phyloP scores from a whole-genome alignment of 2,113 vertebrate species.

The Sapayoa aenigma region DNA sequence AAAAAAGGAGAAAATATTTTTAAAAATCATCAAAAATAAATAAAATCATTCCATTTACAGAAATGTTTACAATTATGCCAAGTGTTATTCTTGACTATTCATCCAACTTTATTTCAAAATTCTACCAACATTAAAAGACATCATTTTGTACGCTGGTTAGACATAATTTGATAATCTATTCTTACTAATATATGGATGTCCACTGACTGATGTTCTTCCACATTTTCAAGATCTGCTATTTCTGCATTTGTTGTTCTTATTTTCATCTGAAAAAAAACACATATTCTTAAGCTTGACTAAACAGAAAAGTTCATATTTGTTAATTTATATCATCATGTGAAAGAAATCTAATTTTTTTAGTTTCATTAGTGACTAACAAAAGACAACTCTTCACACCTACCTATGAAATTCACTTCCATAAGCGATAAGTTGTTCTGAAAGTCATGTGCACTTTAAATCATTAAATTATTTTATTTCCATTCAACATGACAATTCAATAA shows the following conservation, averaged over 20 bases:
- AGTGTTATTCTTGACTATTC: not conserved
- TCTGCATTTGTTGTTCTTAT: conserved; percentile 76
- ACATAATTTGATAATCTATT: not conserved
- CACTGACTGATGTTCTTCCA: conserved; percentile 87
- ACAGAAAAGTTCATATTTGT: not conserved
- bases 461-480: not conserved
- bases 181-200: conserved; percentile 86
- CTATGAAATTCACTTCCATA: not conserved
- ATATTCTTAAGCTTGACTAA: not conserved
- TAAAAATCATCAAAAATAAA: not conserved
- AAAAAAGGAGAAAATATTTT: not conserved
- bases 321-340: not conserved
- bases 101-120: not conserved
- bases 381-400: not conserved
- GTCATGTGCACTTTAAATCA: not conserved
- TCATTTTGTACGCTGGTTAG: not conserved
- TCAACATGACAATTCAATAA: not conserved
- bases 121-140: not conserved
- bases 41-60: not conserved
- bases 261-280: conserved; percentile 73
- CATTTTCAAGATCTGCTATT: conserved; percentile 85
- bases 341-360: not conserved
- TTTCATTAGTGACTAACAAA: not conserved
- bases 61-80: not conserved
- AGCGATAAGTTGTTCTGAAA: not conserved